Percentiles rank a stretch among this genome's conserved stretches.
Evolutionary conservation across 1,140 invertebrate species (phyloP).

Genomic region (Pseudomyrmex dendroicus): DNA sequence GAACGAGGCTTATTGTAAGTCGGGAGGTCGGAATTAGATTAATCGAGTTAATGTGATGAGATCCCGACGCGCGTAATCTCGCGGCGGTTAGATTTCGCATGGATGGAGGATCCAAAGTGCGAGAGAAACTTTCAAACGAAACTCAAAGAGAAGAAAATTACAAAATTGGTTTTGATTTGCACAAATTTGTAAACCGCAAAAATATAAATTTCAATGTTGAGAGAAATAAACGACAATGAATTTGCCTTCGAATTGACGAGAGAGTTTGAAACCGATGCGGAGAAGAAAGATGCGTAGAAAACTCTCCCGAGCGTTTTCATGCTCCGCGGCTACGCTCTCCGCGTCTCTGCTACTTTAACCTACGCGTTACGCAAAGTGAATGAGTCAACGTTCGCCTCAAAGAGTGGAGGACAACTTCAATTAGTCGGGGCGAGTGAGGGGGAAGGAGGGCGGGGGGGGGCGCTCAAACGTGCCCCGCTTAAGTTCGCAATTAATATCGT

Average conservation of each 20-base stretch:
- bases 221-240: too few relatives aligned
- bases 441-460: not conserved
- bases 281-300: not conserved
- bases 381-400: constrained; percentile 29
- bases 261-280: too few relatives aligned
- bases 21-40: too few relatives aligned
- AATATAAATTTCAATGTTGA: too few relatives aligned
- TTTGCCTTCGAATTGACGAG: too few relatives aligned
- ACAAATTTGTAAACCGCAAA: too few relatives aligned
- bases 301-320: not conserved
- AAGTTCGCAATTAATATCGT: constrained; percentile 53
- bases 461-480: constrained; percentile 22
- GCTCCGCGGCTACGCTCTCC: not conserved
- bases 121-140: not conserved
- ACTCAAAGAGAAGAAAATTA: not conserved
- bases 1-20: too few relatives aligned
- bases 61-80: not conserved
- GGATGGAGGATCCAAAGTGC: too few relatives aligned
- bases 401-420: constrained; percentile 41
- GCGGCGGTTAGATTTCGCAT: too few relatives aligned
- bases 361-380: constrained; percentile 7
- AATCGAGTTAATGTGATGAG: not conserved
- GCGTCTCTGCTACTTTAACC: not conserved
- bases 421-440: constrained; percentile 31
- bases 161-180: too few relatives aligned